A percentile compares a stretch with the other conserved stretches of the same genome.
Evolutionary conservation across 2,113 vertebrate species (phyloP).

Genomic region (Channa argus): DNA sequence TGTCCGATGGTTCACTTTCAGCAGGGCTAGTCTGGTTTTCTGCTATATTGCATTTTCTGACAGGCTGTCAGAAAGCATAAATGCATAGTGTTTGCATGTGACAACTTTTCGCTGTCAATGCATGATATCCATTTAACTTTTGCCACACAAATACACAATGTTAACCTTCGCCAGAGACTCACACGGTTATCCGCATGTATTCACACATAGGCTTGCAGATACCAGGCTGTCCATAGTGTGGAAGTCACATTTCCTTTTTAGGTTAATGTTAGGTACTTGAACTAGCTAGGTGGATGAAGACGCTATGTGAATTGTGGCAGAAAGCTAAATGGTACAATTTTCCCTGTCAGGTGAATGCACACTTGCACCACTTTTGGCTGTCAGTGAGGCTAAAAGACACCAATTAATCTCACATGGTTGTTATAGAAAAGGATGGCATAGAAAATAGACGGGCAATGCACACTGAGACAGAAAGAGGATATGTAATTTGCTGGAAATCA

Average conservation of each 20-base stretch:
- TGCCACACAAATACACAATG: too few species aligned
- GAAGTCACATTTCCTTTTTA: conserved; percentile 14
- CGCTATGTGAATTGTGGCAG: conserved; percentile 48
- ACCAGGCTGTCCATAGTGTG: conserved; percentile 18
- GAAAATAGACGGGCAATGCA: conserved; percentile 55
- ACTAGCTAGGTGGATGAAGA: conserved; percentile 39
- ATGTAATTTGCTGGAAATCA: conserved; percentile 56
- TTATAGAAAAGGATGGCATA: conserved; percentile 42
- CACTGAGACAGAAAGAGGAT: conserved; percentile 39
- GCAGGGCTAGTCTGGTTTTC: conserved; percentile 3
- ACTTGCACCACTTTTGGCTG: conserved; percentile 58
- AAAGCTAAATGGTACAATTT: conserved; percentile 61
- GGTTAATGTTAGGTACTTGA: conserved; percentile 43
- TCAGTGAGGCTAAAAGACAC: conserved; percentile 60
- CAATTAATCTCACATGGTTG: conserved; percentile 65
- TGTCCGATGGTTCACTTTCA: conserved; percentile 9
- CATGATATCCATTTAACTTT: not conserved
- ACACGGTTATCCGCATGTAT: too few species aligned
- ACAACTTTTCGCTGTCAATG: conserved; percentile 42
- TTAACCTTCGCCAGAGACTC: too few species aligned
- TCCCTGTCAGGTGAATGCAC: conserved; percentile 43
- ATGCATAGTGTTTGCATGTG: conserved; percentile 23
- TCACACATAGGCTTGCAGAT: not conserved
- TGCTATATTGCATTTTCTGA: conserved; percentile 28
- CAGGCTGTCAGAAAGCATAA: conserved; percentile 44